These are phyloP conservation scores for Periplaneta americana DNA, from an alignment of 1,140 invertebrate species.

Conservation along the genomic window DNA sequence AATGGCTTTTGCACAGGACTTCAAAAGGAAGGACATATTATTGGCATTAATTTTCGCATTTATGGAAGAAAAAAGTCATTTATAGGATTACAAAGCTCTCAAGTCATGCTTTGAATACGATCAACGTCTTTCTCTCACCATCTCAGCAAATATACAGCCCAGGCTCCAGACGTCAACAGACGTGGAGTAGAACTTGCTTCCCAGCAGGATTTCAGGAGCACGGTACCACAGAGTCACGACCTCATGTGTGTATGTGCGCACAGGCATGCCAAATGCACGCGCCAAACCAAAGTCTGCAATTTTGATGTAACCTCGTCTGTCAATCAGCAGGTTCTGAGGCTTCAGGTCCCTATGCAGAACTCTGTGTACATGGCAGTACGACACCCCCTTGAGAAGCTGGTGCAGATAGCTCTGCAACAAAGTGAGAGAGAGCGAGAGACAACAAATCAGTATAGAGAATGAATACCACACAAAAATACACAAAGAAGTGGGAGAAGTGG, in stretches of 20 bases:
- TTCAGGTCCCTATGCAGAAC: conserved; percentile 88
- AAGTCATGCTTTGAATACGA: no score
- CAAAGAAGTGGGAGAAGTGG: no score
- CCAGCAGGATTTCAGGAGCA: conserved; percentile 91
- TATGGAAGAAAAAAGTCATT: no score
- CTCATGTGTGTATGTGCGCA: conserved; percentile 86
- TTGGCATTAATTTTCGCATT: no score
- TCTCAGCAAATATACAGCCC: conserved; percentile 92
- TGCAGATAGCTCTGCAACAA: conserved; percentile 70
- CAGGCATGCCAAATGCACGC: conserved; percentile 74
- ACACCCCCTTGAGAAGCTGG: conserved; percentile 84
- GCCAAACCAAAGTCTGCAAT: conserved; percentile 89
- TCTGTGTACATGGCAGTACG: conserved; percentile 86
- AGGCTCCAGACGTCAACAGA: conserved; percentile 94
- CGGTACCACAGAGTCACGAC: conserved; percentile 97
- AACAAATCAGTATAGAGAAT: no score
- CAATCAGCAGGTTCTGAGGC: conserved; percentile 86
- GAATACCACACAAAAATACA: no score
- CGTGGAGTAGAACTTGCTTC: conserved; percentile 83
- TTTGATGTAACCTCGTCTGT: conserved; percentile 74
- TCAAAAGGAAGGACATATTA: no score
- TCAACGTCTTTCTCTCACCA: no score
- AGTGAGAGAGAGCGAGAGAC: no score
- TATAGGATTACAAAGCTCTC: no score
- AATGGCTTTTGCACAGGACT: no score